A percentile compares a stretch with the other conserved stretches of the same genome.
Conservation (phyloP, 2,797 vertebrate genomes). For the Psittacula derbiana region DNA sequence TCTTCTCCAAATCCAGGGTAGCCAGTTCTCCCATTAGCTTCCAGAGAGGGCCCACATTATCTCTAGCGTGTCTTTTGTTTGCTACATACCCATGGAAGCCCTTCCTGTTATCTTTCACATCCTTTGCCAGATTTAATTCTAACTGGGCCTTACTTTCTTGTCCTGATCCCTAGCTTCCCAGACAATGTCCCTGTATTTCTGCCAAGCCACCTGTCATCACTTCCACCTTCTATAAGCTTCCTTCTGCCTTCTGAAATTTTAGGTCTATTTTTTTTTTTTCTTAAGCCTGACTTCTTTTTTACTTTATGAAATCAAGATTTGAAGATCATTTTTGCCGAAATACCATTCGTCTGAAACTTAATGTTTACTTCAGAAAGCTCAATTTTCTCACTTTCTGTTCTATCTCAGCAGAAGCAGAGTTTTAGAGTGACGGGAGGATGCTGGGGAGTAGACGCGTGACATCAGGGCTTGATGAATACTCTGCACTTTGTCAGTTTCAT, state of each 20-base stretch:
- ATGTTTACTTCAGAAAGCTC: neutral
- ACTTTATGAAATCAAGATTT: neutral
- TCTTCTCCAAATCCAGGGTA: no score
- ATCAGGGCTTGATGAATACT: neutral
- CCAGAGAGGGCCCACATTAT: no score
- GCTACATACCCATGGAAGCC: no score
- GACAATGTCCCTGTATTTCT: no score
- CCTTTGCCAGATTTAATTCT: no score
- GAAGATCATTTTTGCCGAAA: neutral
- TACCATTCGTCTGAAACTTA: neutral
- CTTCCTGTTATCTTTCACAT: no score
- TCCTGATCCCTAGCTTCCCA: no score
- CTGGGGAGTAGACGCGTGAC: neutral
- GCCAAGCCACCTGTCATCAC: no score
- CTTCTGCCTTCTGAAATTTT: neutral
- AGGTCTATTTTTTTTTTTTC: accelerated
- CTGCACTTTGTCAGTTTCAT: neutral
- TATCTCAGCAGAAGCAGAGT: neutral
- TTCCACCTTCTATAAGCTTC: no score
- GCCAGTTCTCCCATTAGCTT: no score
- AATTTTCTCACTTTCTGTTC: neutral
- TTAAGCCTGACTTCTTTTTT: neutral
- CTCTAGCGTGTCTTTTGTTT: no score
- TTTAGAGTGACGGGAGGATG: neutral
- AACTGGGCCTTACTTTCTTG: no score